Evolutionary conservation across 2,113 vertebrate species (phyloP).

Genomic region (Bubo bubo): DNA sequence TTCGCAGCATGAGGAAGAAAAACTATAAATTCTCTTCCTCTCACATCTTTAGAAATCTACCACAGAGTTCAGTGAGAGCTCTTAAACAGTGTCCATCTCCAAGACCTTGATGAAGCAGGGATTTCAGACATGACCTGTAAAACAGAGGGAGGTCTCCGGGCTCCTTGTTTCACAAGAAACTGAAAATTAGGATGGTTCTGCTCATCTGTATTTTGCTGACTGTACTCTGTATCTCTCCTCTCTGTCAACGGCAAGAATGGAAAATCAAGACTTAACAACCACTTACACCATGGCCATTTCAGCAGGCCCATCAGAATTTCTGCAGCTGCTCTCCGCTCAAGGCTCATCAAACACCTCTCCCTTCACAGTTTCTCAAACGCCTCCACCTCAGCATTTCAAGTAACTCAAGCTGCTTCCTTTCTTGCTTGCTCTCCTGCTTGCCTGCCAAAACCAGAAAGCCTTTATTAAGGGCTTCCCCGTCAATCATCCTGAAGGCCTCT

Average conservation of each 20-base stretch:
- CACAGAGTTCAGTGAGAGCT: neutral
- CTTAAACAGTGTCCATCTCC: neutral
- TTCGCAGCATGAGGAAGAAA: neutral
- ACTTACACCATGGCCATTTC: neutral
- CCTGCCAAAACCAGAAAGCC: slow-evolving; percentile 19
- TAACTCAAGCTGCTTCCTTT: slow-evolving; percentile 58
- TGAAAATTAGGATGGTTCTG: neutral
- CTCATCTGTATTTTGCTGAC: neutral
- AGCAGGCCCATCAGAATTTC: neutral
- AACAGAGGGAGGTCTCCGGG: neutral
- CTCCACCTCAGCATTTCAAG: slow-evolving; percentile 55
- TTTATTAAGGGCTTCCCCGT: slow-evolving; percentile 46
- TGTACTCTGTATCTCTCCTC: neutral
- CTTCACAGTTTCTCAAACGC: slow-evolving; percentile 49
- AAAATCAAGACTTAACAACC: neutral
- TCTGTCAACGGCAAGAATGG: neutral
- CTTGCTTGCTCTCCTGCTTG: slow-evolving; percentile 26
- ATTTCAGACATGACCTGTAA: neutral
- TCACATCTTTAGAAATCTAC: neutral
- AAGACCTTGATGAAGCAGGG: neutral
- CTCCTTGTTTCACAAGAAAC: neutral
- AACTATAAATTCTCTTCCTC: neutral
- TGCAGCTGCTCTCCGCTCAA: slow-evolving; percentile 4
- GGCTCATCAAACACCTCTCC: slow-evolving; percentile 41
- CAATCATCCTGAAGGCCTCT: slow-evolving; percentile 41